Percentiles rank a stretch among this genome's conserved stretches.
Evolutionary conservation across 2,888 invertebrate genomes (phyloP).

Genomic region (Trichacis sp.): DNA sequence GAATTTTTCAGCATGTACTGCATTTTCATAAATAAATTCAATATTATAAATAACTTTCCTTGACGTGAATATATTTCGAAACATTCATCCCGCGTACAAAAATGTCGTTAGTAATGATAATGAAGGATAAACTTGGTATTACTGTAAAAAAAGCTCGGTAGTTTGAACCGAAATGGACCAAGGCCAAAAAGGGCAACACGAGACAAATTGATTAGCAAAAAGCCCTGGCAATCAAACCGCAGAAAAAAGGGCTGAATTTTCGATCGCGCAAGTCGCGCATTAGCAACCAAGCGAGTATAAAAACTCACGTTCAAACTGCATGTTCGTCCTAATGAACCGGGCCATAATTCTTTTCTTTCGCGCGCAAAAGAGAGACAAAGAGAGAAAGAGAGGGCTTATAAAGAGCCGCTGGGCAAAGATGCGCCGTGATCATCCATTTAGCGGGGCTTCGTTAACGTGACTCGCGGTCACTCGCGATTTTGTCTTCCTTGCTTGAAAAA

Average conservation of each 20-base stretch:
- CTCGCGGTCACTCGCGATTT: not conserved
- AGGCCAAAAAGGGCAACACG: not conserved
- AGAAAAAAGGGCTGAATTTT: not conserved
- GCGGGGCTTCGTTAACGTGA: slow-evolving; percentile 34
- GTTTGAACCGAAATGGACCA: no score
- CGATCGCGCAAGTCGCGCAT: not conserved
- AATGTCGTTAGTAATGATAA: no score
- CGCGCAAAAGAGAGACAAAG: slow-evolving; percentile 27
- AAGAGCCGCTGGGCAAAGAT: slow-evolving; percentile 38
- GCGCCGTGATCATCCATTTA: slow-evolving; percentile 39
- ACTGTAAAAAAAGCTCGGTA: no score
- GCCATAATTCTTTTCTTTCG: slow-evolving; percentile 37
- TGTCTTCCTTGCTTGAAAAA: not conserved
- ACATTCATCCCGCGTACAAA: no score
- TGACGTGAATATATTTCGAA: no score
- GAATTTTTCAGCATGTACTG: no score
- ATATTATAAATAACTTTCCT: no score
- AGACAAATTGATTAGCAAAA: not conserved
- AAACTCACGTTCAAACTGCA: slow-evolving; percentile 26
- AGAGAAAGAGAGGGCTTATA: slow-evolving; percentile 11
- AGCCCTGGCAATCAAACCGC: not conserved
- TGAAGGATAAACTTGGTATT: no score
- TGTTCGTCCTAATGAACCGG: slow-evolving; percentile 40
- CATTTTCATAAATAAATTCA: no score
- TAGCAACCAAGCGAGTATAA: not conserved